Percentiles rank a stretch among this genome's conserved stretches.
Conservation (phyloP, 2,888 invertebrate species). For the Fissipunctia ypsillon region DNA sequence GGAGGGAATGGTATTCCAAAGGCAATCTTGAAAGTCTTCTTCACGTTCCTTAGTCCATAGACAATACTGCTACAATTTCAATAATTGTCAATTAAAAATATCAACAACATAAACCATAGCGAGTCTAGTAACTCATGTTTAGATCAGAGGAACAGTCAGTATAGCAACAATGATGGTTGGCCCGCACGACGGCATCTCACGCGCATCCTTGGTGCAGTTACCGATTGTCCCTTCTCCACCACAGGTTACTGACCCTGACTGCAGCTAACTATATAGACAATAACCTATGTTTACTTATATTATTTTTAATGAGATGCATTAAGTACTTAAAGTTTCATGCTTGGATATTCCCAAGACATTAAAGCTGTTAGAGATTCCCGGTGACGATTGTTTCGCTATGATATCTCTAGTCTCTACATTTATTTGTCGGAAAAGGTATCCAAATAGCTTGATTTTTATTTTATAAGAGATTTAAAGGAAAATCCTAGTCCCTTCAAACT, state of each 20-base stretch:
- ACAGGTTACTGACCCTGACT: conserved; percentile 82
- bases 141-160: conserved; percentile 55
- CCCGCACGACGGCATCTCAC: conserved; percentile 82
- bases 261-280: conserved; percentile 63
- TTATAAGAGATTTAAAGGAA: too few species aligned
- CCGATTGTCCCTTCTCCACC: conserved; percentile 84
- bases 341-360: conserved; percentile 47
- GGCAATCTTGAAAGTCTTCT: background rate
- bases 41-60: too few species aligned
- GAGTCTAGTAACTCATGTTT: conserved; percentile 50
- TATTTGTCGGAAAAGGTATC: background rate
- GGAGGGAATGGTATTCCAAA: background rate
- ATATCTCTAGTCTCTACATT: conserved; percentile 14
- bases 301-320: conserved; percentile 58
- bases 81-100: conserved; percentile 29
- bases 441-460: too few species aligned
- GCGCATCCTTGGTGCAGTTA: conserved; percentile 83
- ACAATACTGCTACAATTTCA: background rate
- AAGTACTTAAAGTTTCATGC: conserved; percentile 43
- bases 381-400: conserved; percentile 22
- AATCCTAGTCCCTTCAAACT: too few species aligned
- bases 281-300: conserved; percentile 67
- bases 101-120: conserved; percentile 52
- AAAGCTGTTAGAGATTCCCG: conserved; percentile 28
- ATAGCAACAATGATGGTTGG: conserved; percentile 77